Evolutionary conservation across 2,888 invertebrate species (phyloP).

Genomic region (Petrophora chlorosata): DNA sequence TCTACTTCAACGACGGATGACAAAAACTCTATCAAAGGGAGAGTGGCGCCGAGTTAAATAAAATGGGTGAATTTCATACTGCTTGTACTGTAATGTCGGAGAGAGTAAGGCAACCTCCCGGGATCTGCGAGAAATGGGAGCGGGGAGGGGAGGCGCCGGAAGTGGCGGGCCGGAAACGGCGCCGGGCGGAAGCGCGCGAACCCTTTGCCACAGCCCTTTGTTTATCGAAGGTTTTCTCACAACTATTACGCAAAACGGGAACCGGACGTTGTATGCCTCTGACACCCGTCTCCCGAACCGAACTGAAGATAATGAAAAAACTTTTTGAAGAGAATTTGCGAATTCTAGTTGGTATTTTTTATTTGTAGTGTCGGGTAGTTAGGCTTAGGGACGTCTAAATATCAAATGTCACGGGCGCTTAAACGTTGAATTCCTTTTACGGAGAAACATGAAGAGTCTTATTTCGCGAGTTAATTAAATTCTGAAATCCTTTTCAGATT

Average conservation of each 20-base stretch:
- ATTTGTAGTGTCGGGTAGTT: constrained; percentile 23
- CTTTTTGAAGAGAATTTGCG: constrained; percentile 26
- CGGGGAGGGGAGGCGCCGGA: constrained; percentile 40
- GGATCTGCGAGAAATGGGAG: constrained; percentile 38
- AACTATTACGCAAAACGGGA: constrained; percentile 56
- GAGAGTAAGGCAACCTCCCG: constrained; percentile 40
- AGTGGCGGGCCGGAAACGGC: constrained; percentile 68
- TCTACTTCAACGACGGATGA: neutral
- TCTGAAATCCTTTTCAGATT: constrained; percentile 34
- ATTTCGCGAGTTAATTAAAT: constrained; percentile 34
- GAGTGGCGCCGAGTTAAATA: constrained; percentile 1
- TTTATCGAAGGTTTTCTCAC: constrained; percentile 60
- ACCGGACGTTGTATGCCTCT: constrained; percentile 46
- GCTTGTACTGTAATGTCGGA: constrained; percentile 13
- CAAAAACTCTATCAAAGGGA: neutral
- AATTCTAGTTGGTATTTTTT: constrained; percentile 17
- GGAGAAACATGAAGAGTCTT: constrained; percentile 18
- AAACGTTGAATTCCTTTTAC: constrained; percentile 26
- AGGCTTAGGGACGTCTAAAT: constrained; percentile 24
- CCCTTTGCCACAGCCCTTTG: constrained; percentile 73
- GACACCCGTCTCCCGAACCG: constrained; percentile 32
- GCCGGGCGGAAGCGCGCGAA: constrained; percentile 70
- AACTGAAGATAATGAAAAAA: constrained; percentile 38
- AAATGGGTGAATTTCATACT: constrained; percentile 13
- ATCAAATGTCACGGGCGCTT: constrained; percentile 32